Conservation (phyloP, 1,140 invertebrate genomes). For the Paraescarpia echinospica region DNA sequence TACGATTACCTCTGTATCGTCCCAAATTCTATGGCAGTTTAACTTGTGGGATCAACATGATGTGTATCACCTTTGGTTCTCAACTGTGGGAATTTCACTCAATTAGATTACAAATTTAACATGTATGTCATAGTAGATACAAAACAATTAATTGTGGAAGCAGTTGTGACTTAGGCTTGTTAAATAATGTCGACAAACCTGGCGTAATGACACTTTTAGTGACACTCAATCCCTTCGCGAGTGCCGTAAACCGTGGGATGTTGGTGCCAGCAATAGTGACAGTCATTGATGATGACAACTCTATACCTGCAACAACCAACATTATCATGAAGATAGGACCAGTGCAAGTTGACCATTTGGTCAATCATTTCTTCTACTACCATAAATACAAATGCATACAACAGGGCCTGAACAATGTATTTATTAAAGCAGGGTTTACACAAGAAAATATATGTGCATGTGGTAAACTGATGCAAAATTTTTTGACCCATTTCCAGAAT, state of each 20-base stretch:
- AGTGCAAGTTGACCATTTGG: not conserved
- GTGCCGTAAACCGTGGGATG: not conserved
- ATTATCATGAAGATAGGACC: not conserved
- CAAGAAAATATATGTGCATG: no score
- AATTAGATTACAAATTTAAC: no score
- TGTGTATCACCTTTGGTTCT: no score
- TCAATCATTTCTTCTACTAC: not conserved
- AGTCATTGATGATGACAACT: not conserved
- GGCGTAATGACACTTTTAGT: not conserved
- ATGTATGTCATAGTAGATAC: no score
- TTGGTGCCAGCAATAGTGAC: not conserved
- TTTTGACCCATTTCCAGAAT: no score
- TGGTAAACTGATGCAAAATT: no score
- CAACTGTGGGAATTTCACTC: no score
- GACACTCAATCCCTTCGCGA: not conserved
- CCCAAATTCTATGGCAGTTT: no score
- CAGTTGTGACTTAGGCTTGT: not conserved
- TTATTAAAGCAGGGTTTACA: no score
- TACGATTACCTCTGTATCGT: no score
- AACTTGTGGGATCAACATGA: no score
- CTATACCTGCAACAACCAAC: not conserved
- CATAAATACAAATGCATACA: not conserved
- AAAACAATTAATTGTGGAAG: no score
- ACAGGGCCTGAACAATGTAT: not conserved
- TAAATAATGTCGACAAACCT: not conserved